Evolutionary conservation across 2,888 invertebrate genomes (phyloP), one percentile per base, ranked within the genome.

Genomic region (Temnothorax unifasciatus): DNA sequence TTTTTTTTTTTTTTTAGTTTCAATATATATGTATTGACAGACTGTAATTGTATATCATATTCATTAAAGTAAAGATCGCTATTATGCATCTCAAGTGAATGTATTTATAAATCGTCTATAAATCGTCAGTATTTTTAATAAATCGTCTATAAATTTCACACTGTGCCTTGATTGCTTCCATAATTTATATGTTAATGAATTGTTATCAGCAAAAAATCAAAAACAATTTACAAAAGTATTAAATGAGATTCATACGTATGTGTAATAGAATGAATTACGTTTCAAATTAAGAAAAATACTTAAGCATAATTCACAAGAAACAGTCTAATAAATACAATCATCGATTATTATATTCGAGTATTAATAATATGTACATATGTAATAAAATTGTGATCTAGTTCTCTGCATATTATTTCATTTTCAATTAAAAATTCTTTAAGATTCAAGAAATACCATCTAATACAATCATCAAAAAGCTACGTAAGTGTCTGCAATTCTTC

Each of bases 141-240:
- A 68, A 68, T 50, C 1, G 4, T 52, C 1, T 52, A 21, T 21
- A 41, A 13, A n/a, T 47, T 15, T 15, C 15, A 15, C 47, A 15
- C 44, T 47, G 15, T 47, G 5, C 15, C 15, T 47, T 47, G 47
- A 47, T 15, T 47, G 4, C 25, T 4, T 38, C 3, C 21, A 44
- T 21, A 50, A 3, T 34, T 34, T 34, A 52, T 52, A n/a, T 15
- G 21, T 15, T 15, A 21, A 11, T 0, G 6, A 34, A 34, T 69
- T 69, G 6, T 68, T 69, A 34, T 18, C 6, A 13, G 1, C 4
- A 50, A 29, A 44, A 50, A 34, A 69, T 69, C 15, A 2, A 69
- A 69, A 47, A 18, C 44, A 47, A 68, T 68, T 68, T 50, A 18
- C 18, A 52, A n/a, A 69, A 50, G 15, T 50, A 50, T 25, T 69